Evolutionary conservation across 2,888 invertebrate genomes (phyloP).

Genomic region (Acronicta psi): DNA sequence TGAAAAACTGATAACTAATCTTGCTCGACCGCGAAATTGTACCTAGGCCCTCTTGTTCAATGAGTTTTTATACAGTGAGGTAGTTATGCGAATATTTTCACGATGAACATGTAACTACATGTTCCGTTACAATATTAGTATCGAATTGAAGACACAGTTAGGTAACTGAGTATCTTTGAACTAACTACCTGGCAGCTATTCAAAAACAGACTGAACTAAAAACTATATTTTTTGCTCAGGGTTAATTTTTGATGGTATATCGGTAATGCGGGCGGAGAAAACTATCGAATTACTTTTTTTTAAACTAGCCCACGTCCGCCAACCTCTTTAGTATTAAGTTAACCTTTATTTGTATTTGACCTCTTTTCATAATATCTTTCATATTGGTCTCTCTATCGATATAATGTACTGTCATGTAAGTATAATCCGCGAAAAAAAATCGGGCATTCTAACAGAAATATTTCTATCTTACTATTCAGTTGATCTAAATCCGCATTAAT

Average conservation of each 20-base stretch:
- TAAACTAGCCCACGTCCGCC: neutral
- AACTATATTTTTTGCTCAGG: conserved; percentile 24
- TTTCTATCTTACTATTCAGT: no score
- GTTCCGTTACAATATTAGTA: conserved; percentile 10
- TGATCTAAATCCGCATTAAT: conserved; percentile 32
- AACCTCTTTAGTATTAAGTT: neutral
- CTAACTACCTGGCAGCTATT: conserved; percentile 47
- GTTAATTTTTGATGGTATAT: conserved; percentile 37
- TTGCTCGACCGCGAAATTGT: no score
- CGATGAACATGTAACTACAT: conserved; percentile 6
- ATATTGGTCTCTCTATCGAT: no score
- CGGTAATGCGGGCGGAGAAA: conserved; percentile 21
- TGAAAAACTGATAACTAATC: no score
- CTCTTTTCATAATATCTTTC: no score
- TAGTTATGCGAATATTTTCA: no score
- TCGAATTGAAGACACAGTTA: conserved; percentile 13
- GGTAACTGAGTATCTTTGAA: conserved; percentile 25
- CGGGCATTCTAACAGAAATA: no score
- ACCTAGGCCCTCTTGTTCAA: no score
- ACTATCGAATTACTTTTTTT: neutral
- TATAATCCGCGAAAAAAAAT: no score
- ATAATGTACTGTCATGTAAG: no score
- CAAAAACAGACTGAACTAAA: conserved; percentile 28
- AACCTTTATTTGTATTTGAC: no score
- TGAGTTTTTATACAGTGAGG: no score